Evolutionary conservation across 2,888 invertebrate species (phyloP).

Genomic region (Aquatica leii): DNA sequence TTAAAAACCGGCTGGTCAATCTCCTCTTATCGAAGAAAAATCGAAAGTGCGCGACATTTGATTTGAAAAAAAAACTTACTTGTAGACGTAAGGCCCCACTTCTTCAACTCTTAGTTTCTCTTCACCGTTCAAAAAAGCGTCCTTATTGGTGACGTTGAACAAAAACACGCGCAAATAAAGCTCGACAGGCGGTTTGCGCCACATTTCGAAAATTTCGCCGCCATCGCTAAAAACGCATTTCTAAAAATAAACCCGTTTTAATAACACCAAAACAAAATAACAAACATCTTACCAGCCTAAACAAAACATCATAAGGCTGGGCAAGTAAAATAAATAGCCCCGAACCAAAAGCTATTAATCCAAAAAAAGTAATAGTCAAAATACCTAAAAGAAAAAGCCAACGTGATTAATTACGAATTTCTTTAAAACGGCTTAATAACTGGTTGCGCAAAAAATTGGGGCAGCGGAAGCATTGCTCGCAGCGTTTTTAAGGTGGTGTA

Average conservation of each 20-base stretch:
- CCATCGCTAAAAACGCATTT: slow-evolving; percentile 77
- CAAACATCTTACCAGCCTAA: slow-evolving; percentile 68
- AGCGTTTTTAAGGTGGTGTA: too few relatives aligned
- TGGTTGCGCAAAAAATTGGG: neutral
- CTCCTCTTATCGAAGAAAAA: too few relatives aligned
- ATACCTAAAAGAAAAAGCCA: slow-evolving; percentile 71
- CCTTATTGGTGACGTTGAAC: slow-evolving; percentile 85
- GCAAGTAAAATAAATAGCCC: slow-evolving; percentile 73
- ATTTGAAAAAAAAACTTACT: slow-evolving; percentile 72
- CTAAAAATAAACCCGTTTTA: slow-evolving; percentile 61
- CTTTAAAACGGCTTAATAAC: neutral
- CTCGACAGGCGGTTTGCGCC: slow-evolving; percentile 82
- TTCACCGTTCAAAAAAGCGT: slow-evolving; percentile 77
- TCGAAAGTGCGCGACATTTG: too few relatives aligned
- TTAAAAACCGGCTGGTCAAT: too few relatives aligned
- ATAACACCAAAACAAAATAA: slow-evolving; percentile 9
- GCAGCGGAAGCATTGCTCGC: too few relatives aligned
- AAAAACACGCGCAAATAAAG: slow-evolving; percentile 80
- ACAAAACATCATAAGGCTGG: slow-evolving; percentile 79
- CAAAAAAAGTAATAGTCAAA: slow-evolving; percentile 73
- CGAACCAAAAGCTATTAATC: slow-evolving; percentile 70
- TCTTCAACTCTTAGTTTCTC: slow-evolving; percentile 76
- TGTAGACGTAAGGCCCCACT: slow-evolving; percentile 89
- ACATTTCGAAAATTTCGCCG: slow-evolving; percentile 84
- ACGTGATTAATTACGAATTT: neutral